phyloP scores from a whole-genome alignment of 2,113 vertebrate species.

The Ptyas mucosa region DNA sequence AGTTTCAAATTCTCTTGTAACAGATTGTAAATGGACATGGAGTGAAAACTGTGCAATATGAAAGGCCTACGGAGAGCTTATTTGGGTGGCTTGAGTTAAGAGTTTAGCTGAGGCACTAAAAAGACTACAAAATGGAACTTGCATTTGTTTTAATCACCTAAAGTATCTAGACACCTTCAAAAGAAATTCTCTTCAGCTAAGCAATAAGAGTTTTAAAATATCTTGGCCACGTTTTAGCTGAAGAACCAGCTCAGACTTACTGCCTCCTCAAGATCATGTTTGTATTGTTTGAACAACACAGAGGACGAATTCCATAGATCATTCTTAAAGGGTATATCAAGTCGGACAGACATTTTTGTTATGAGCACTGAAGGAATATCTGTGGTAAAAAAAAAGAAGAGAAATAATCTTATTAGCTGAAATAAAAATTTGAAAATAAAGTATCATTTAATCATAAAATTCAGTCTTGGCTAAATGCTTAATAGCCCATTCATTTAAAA shows the following conservation, averaged over 20 bases:
- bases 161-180: not conserved
- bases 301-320: constrained; percentile 65
- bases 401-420: not conserved
- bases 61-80: not conserved
- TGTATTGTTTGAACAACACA: constrained; percentile 60
- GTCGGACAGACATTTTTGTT: constrained; percentile 64
- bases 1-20: not conserved
- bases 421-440: not conserved
- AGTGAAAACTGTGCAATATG: not conserved
- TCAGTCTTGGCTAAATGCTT: not conserved
- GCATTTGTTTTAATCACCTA: not conserved
- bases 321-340: constrained; percentile 51
- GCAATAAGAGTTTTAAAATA: not conserved
- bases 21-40: not conserved
- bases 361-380: constrained; percentile 16
- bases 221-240: not conserved
- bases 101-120: not conserved
- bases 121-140: not conserved
- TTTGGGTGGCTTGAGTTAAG: not conserved
- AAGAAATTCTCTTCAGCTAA: not conserved
- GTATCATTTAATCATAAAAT: not conserved
- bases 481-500: not conserved
- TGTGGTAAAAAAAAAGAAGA: constrained; percentile 19
- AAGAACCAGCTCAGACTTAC: constrained; percentile 50
- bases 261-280: constrained; percentile 66